Conservation (phyloP, 2,113 vertebrate species). For the Aegotheles bennettii region DNA sequence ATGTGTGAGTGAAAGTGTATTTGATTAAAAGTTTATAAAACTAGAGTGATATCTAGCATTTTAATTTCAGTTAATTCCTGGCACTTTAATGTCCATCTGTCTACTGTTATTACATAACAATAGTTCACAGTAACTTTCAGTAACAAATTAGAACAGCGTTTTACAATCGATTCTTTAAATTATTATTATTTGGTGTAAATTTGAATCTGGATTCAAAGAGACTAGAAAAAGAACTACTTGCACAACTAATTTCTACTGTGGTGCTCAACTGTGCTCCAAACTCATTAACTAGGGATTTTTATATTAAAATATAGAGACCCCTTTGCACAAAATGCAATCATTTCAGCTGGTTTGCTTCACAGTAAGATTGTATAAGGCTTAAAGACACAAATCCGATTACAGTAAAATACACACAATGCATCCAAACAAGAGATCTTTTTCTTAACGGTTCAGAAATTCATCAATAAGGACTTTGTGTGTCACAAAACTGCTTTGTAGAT, state of each 20-base stretch:
- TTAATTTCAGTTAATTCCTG: neutral
- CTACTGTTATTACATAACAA: neutral
- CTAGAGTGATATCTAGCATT: neutral
- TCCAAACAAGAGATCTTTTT: slow-evolving; percentile 65
- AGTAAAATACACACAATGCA: slow-evolving; percentile 51
- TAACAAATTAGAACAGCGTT: neutral
- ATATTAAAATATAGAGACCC: neutral
- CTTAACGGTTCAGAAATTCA: slow-evolving; percentile 35
- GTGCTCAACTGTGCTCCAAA: neutral
- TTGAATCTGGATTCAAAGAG: neutral
- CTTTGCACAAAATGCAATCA: neutral
- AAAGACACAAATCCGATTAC: slow-evolving; percentile 70
- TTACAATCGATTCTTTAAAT: neutral
- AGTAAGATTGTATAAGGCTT: slow-evolving; percentile 54
- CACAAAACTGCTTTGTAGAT: slow-evolving; percentile 52
- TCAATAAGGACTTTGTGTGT: slow-evolving; percentile 64
- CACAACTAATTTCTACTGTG: neutral
- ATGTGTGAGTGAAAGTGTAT: neutral
- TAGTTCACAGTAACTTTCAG: neutral
- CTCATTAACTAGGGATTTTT: slow-evolving; percentile 39
- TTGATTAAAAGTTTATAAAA: neutral
- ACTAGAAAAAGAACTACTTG: neutral
- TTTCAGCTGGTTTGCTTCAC: neutral
- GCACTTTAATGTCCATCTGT: neutral
- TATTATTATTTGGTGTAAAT: neutral